phyloP scores from a whole-genome alignment of 2,888 invertebrate species.

The Drosophila diplacantha region DNA sequence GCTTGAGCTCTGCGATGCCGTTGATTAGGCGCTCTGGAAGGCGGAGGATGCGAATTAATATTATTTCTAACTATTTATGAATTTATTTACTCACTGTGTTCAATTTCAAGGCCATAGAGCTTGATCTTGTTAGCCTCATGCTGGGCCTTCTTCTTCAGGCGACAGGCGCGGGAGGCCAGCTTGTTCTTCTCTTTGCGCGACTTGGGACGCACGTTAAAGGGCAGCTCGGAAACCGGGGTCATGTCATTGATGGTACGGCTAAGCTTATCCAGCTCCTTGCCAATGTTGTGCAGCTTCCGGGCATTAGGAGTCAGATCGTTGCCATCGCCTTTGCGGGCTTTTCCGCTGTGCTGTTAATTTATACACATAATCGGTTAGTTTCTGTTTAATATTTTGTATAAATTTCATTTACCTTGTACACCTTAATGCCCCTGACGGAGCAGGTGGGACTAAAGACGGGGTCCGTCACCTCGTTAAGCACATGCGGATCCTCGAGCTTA shows the following conservation, averaged over 20 bases:
- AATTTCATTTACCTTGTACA: conserved; percentile 75
- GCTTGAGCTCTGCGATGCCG: conserved; percentile 88
- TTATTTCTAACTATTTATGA: background rate
- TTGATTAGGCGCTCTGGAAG: conserved; percentile 86
- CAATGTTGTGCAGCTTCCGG: conserved; percentile 92
- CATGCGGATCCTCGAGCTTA: conserved; percentile 93
- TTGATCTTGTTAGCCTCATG: conserved; percentile 99
- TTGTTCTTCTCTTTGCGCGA: conserved; percentile 99
- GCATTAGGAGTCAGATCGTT: conserved; percentile 98
- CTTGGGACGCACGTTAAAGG: conserved; percentile 91
- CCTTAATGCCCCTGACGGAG: conserved; percentile 93
- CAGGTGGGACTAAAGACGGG: conserved; percentile 97
- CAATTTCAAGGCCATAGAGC: conserved; percentile 93
- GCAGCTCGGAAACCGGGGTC: conserved; percentile 95
- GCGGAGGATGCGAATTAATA: background rate
- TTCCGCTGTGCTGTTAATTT: conserved; percentile 82
- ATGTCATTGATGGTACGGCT: conserved; percentile 95
- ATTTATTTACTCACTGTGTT: conserved; percentile 87
- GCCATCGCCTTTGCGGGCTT: conserved; percentile 97
- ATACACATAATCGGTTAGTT: background rate
- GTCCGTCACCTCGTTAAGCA: conserved; percentile 93
- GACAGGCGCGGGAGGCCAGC: conserved; percentile 96
- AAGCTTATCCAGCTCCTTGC: conserved; percentile 93
- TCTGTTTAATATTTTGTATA: background rate
- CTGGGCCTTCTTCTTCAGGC: conserved; percentile 98